Base-by-base conservation (phyloP, 1,140 invertebrate genomes). In the Lerema accius region DNA sequence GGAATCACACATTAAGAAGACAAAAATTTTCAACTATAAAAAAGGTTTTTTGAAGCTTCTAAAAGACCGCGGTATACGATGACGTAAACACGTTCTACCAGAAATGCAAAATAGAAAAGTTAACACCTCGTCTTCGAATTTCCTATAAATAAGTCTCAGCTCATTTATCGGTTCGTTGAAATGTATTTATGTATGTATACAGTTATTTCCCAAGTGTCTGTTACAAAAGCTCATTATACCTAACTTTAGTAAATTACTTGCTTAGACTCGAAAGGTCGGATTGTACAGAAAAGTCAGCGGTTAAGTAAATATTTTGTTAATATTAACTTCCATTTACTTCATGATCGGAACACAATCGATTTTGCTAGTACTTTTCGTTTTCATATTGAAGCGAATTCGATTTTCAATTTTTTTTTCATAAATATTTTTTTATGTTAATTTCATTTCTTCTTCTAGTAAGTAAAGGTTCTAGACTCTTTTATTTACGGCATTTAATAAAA, bases 181-280 rank as follows among this genome's bases (percentile, higher is more conserved):
- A 17, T 51, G 48, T 65, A 65, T 68, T 56, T 55, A 56, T 37
- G 58, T 58, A 63, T 53, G 56, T 46, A 26, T 48, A 28, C 23
- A 14, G 45, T 63, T 63, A 64, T 60, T 64, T 55, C 42, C 45
- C 43, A 60, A 61, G 35, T 46, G 51, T 64, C 19, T 37, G 35
- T 37, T 37, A 37, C 35, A 37, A 37, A 37, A 37, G 9, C 43
- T 46, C 19, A 48, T 48, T 48, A 28, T 28, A 48, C 23, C 17
- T 14, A 48, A 9, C 16, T 48, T 28, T 11, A 13, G 45, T 26
- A 48, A 48, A 48, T 48, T 48, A 14, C 19, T 23, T 37, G 35
- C n/a, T 28, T 23, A 28, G 45, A 11, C 11, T 13, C 23, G 4
- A 48, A 48, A 48, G 43, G 45, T 48, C 23, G 23, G 13, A 3